phyloP scores from a whole-genome alignment of 2,797 vertebrate genomes.

The Oreonectes daqikongensis region DNA sequence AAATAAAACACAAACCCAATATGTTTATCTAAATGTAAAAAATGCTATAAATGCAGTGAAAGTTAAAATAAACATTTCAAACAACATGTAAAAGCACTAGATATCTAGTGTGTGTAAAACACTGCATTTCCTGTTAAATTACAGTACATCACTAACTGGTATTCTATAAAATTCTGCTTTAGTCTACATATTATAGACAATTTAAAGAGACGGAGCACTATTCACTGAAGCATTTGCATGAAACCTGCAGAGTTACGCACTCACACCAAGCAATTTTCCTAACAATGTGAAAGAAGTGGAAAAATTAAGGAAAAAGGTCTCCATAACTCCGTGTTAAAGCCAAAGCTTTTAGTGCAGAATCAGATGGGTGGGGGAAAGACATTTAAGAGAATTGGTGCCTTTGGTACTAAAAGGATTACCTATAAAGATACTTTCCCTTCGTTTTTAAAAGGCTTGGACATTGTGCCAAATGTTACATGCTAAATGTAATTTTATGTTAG shows the following conservation, averaged over 20 bases:
- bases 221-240: constrained; percentile 14
- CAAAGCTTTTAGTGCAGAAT: constrained; percentile 13
- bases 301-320: constrained; percentile 1
- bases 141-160: background rate
- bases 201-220: background rate
- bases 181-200: constrained; percentile 2
- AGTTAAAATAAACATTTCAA: no score
- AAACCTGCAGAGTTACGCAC: constrained; percentile 6
- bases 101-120: background rate
- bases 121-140: background rate
- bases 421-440: constrained; percentile 12
- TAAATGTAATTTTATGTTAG: no score
- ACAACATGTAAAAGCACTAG: background rate
- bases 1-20: no score
- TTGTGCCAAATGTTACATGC: background rate
- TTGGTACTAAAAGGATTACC: background rate
- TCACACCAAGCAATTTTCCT: background rate
- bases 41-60: no score
- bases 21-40: no score
- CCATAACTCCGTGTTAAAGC: background rate
- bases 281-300: constrained; percentile 16
- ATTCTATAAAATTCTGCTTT: background rate
- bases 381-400: constrained; percentile 25
- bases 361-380: background rate
- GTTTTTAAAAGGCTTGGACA: background rate